These are phyloP conservation scores for Phaethornis superciliosus DNA, from an alignment of 2,113 vertebrate genomes.

Conservation along the genomic window DNA sequence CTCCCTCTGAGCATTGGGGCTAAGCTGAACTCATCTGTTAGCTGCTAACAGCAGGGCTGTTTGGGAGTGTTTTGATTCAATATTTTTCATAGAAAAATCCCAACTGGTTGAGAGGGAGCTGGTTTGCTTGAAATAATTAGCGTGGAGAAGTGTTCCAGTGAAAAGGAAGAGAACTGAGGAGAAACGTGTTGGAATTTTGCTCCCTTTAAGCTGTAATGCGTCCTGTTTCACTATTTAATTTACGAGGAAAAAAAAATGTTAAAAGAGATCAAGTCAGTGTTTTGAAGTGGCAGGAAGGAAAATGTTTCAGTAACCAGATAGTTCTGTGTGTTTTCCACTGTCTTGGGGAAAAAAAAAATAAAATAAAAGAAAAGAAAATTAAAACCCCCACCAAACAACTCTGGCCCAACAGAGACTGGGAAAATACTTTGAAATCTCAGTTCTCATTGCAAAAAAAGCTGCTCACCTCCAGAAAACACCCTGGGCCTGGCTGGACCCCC, in stretches of 20 bases:
- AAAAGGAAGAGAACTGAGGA: not conserved
- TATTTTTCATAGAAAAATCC: not conserved
- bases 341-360: no score
- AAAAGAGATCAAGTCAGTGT: not conserved
- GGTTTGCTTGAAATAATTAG: not conserved
- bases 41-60: not conserved
- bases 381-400: no score
- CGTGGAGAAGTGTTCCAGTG: not conserved
- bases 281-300: not conserved
- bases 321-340: not conserved
- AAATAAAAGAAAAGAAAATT: no score
- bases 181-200: not conserved
- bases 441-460: fast-evolving
- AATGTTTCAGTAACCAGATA: not conserved
- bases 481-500: not conserved
- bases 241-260: not conserved
- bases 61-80: slow-evolving; percentile 21
- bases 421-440: not conserved
- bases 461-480: not conserved
- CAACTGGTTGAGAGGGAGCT: not conserved
- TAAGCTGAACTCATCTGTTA: not conserved
- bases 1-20: not conserved
- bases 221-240: not conserved
- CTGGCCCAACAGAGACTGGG: fast-evolving
- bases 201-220: not conserved